Base-by-base conservation (phyloP, 2,113 vertebrate species). In the Suncus etruscus region DNA sequence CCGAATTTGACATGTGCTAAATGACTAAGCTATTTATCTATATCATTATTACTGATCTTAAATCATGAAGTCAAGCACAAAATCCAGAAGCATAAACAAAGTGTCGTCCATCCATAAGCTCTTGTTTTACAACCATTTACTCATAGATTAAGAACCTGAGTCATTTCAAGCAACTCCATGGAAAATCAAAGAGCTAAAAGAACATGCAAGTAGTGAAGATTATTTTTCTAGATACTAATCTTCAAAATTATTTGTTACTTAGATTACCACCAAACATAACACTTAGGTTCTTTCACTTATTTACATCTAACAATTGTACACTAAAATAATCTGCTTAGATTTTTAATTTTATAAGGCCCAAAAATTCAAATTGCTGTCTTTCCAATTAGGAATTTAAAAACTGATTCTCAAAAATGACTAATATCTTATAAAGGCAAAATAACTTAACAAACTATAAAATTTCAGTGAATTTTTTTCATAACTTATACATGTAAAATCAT, bases 341-440 rank as follows among this genome's bases (percentile, higher is more conserved):
- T 69, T 73, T 88, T 61, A 77, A 39, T 32, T 65, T 20, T 11
- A 25, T 31, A 65, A 51, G 76, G 83, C 25, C 18, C 20, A n/a
- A 83, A 18, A 77, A 6, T 70, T 31, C 14, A 89, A 68, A 69
- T 11, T 76, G 45, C 61, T 47, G 89, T 86, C 45, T 83, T 68
- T 81, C 75, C 76, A 86, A 68, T 3, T 78, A 58, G 73, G 31
- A 81, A 93, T 74, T 58, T 63, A 48, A 82, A 90, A 90, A 68
- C 14, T 58, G 11, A 32, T 90, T 93, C 58, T 70, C 61, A 84
- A 89, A 54, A 66, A 9, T 73, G 68, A 79, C 16, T 79, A 77
- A 80, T 48, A 75, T 81, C 51, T 86, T 15, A 68, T 10, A 85
- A 51, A 47, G 22, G 25, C 66, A 75, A 86, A 83, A 87, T 6